Evolutionary conservation across 2,113 vertebrate genomes (phyloP), one percentile per base, ranked within the genome.

Genomic region (Ivindomyrus marchei): DNA sequence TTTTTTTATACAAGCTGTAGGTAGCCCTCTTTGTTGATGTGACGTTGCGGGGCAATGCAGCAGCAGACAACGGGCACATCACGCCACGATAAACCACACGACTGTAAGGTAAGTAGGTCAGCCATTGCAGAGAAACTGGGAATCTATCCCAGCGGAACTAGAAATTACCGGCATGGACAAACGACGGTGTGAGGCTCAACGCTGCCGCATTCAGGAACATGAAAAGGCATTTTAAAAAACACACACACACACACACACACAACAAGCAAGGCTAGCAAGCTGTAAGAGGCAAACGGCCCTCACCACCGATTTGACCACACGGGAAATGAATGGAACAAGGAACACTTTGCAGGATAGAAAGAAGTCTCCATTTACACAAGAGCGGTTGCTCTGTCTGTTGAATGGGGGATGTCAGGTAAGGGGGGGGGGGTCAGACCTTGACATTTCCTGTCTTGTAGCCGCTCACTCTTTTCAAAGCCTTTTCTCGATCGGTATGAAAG

Each of bases 221-320:
- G 83, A 85, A 85, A 85, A 47, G 39, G 24, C 39, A 13, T 85
- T 45, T 85, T 47, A 47, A 83, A 24, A 83, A 1, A 66, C 6
- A 66, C 66, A 70, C n/a, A 70, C 7, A 45, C 42, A 84, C 1
- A 77, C 11, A 77, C 31, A 77, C 31, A 77, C 21, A 47, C 24
- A 24, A 10, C 6, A 21, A 46, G 47, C 42, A 47, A n/a, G 45
- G 45, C 8, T 8, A 39, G 13, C 0, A 4, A 85, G 45, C 83
- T 85, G 83, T 85, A 85, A 85, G 83, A 85, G 83, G 83, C 83
- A 85, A 47, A 85, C 21, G 21, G 45, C 19, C 39, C 77, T 83
- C 39, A 42, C 15, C 77, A 9, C 11, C 3, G 27, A 45, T 21
- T 83, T 39, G 77, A 39, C 42, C 83, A 87, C 27, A 10, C 17